Evolutionary conservation across 2,888 invertebrate species (phyloP).

Genomic region (Lottia scabra): DNA sequence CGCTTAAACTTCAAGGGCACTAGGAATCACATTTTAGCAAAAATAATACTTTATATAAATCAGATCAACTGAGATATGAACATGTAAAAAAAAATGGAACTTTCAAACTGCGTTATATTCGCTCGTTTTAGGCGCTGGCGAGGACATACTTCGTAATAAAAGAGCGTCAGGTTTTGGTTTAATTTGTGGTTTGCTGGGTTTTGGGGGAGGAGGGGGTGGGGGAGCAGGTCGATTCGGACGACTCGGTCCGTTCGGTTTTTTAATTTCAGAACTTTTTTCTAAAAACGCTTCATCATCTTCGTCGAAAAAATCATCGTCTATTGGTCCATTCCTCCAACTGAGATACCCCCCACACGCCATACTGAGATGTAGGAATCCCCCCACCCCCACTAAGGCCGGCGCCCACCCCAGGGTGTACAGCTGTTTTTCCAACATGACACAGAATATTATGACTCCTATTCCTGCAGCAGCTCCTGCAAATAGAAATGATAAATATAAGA

Average conservation of each 20-base stretch:
- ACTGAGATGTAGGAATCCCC: conserved; percentile 31
- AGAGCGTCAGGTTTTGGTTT: neutral
- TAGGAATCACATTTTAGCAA: too few species aligned
- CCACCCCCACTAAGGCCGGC: conserved; percentile 33
- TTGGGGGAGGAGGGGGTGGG: too few species aligned
- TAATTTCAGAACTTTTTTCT: neutral
- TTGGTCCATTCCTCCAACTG: conserved; percentile 33
- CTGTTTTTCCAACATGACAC: conserved; percentile 34
- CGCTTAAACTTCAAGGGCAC: too few species aligned
- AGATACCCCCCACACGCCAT: conserved; percentile 38
- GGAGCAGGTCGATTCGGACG: neutral
- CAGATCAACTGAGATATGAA: too few species aligned
- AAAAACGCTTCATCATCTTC: conserved; percentile 8
- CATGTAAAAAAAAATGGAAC: too few species aligned
- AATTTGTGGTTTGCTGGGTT: too few species aligned
- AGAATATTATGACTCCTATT: conserved; percentile 34
- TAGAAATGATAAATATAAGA: neutral
- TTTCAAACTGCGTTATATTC: too few species aligned
- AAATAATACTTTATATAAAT: too few species aligned
- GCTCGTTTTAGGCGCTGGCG: too few species aligned
- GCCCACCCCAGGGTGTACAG: conserved; percentile 33
- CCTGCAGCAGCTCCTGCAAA: conserved; percentile 34
- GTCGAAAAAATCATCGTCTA: conserved; percentile 28
- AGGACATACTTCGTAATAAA: neutral
- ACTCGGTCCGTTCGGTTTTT: neutral